Evolutionary conservation across 2,113 vertebrate species (phyloP).

Genomic region (Struthio camelus): DNA sequence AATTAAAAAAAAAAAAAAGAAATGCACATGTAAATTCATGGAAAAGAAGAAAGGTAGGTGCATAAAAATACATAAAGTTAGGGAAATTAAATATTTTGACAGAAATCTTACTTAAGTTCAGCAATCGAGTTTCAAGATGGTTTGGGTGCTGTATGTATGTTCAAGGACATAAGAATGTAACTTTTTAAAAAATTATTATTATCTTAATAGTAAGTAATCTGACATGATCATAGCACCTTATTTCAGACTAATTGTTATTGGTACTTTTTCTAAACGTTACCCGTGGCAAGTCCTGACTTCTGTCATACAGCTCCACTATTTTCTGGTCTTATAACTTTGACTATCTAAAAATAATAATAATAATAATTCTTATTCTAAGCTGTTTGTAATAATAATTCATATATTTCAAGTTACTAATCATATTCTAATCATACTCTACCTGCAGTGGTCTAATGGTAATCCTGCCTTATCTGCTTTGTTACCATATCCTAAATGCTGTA

Average conservation of each 20-base stretch:
- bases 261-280: not conserved
- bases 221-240: not conserved
- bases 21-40: not conserved
- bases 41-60: not conserved
- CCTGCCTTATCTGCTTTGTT: accelerated
- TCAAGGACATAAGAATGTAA: not conserved
- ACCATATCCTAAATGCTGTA: not conserved
- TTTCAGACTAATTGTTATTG: not conserved
- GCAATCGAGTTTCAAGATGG: not conserved
- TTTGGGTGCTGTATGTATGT: not conserved
- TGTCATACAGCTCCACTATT: not conserved
- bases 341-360: too few species aligned
- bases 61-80: not conserved
- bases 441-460: not conserved
- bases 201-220: not conserved
- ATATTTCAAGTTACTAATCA: not conserved
- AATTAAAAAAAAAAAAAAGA: not conserved
- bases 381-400: not conserved
- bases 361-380: not conserved
- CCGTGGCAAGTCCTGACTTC: not conserved
- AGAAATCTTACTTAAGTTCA: not conserved
- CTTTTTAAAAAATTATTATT: too few species aligned
- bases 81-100: not conserved
- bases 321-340: not conserved
- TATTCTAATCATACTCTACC: not conserved